Evolutionary conservation across 2,113 vertebrate species (phyloP).

Genomic region (pig (Sus scrofa)): T2T-Sscrofa CM000829.6:57352501-57353000

Average conservation of each 20-base stretch:
- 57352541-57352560: neutral
- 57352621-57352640: neutral
- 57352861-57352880: too few species aligned
- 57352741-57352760: neutral
- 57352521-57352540: neutral
- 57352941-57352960: too few species aligned
- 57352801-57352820: neutral
- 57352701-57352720: neutral
- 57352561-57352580: neutral
- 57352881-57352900: too few species aligned
- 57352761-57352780: neutral
- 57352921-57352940: too few species aligned
- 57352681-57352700: neutral
- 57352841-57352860: too few species aligned
- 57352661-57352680: neutral
- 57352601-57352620: neutral
- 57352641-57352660: neutral
- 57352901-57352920: too few species aligned
- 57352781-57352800: neutral
- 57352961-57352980: too few species aligned
- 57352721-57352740: neutral
- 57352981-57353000: too few species aligned
- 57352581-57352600: neutral
- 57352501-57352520: neutral
- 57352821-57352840: too few species aligned